Evolutionary conservation across 2,797 vertebrate genomes (phyloP).

Genomic region (Lateolabrax maculatus): DNA sequence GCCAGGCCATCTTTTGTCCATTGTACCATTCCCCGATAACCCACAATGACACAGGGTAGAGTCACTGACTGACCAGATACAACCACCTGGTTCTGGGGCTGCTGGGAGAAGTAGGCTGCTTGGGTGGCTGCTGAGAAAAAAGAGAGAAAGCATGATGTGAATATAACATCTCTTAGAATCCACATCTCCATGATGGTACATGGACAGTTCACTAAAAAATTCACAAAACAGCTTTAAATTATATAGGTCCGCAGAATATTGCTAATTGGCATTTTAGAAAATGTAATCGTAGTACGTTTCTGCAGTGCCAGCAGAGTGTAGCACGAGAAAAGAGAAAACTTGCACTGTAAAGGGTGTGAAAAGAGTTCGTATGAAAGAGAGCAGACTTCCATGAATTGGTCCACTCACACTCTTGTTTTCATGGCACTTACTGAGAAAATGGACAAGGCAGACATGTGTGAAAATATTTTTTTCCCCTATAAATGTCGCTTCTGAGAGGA

Average conservation of each 20-base stretch:
- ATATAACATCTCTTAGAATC: constrained; percentile 10
- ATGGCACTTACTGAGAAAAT: constrained; percentile 43
- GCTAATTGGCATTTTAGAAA: constrained; percentile 34
- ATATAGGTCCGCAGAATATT: background rate
- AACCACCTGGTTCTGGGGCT: constrained; percentile 91
- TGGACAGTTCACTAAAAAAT: constrained; percentile 23
- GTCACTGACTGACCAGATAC: constrained; percentile 89
- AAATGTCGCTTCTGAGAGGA: constrained; percentile 64
- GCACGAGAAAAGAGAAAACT: constrained; percentile 38
- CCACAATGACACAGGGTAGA: constrained; percentile 88
- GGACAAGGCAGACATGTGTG: constrained; percentile 43
- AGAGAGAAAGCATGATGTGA: constrained; percentile 29
- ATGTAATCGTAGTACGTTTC: constrained; percentile 28
- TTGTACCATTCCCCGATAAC: constrained; percentile 91
- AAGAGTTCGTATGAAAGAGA: constrained; percentile 17
- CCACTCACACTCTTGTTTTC: constrained; percentile 44
- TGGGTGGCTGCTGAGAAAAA: constrained; percentile 79
- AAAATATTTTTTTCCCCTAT: constrained; percentile 45
- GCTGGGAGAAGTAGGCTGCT: constrained; percentile 92
- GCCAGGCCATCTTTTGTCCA: constrained; percentile 96
- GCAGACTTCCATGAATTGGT: constrained; percentile 18
- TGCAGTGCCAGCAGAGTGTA: constrained; percentile 48
- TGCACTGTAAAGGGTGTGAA: constrained; percentile 19
- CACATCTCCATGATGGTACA: constrained; percentile 10
- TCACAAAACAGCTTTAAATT: constrained; percentile 26